A percentile compares a stretch with the other conserved stretches of the same genome.
These are phyloP conservation scores for Hypotaenidia philippensis DNA, from an alignment of 2,797 vertebrate species.

Conservation along the genomic window DNA sequence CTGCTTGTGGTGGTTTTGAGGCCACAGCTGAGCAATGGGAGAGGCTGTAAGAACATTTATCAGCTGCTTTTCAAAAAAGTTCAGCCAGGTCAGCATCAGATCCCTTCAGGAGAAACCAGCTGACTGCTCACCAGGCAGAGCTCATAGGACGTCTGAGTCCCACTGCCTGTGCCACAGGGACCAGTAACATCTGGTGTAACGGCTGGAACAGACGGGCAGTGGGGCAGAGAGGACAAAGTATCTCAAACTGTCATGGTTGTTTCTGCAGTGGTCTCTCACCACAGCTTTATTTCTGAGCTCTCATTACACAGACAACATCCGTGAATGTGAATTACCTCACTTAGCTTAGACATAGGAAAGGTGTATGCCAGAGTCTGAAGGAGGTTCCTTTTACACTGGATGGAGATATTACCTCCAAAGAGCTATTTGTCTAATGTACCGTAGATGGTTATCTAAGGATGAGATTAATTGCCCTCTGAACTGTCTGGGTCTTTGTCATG, in stretches of 20 bases:
- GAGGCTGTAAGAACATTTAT: background rate
- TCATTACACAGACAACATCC: background rate
- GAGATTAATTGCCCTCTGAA: slow-evolving; percentile 24
- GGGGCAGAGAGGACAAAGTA: background rate
- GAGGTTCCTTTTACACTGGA: background rate
- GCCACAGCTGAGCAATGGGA: background rate
- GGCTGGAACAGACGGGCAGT: background rate
- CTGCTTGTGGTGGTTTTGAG: background rate
- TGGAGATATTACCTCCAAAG: background rate
- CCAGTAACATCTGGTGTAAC: background rate
- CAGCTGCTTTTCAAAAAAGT: slow-evolving; percentile 46
- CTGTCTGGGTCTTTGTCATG: background rate
- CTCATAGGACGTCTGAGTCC: background rate
- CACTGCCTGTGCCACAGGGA: background rate
- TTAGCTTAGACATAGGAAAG: background rate
- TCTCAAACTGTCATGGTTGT: background rate
- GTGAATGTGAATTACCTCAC: slow-evolving; percentile 26
- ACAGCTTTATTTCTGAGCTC: background rate
- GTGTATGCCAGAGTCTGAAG: background rate
- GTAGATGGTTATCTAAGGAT: slow-evolving; percentile 25
- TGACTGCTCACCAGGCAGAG: background rate
- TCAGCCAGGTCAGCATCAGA: slow-evolving; percentile 9
- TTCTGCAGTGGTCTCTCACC: background rate
- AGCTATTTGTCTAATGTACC: slow-evolving; percentile 21
- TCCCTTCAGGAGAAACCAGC: slow-evolving; percentile 7